Base-by-base conservation (phyloP, 2,888 invertebrate species). In the Agonum fuliginosum region DNA sequence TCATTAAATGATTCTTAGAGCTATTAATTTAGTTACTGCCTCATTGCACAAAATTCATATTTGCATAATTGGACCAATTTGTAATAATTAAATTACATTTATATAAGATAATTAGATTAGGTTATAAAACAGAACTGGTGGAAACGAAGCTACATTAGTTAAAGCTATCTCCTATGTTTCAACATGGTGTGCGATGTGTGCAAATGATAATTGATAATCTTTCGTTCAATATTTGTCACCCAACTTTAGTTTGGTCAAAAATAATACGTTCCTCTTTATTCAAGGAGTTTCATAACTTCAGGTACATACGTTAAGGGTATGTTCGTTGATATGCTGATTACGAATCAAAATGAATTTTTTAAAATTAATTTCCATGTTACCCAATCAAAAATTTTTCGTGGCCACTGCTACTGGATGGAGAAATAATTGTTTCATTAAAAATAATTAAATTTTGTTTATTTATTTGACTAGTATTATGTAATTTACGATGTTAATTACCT, bases 81-180 rank as follows among this genome's bases (percentile, higher is more conserved):
- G 37, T 37, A 10, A 37, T 37, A 37, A 37, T 37, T 10, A 37
- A 37, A 37, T 37, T 37, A 37, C 37, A 37, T 37, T n/a, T 10
- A 37, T 37, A 37, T 37, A n/a, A 37, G 37, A 37, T 37, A 37
- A 37, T 37, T 37, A 37, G 37, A 37, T 37, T 37, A 37, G 37
- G 37, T 37, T n/a, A 37, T 37, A 37, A 37, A 37, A 37, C 12
- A 37, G 37, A 37, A 37, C 37, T 37, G 37, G 37, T 37, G 37
- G 37, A 37, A 37, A 37, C 37, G 37, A n/a, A 37, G 37, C 37
- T 0, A n/a, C 10, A 37, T 37, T 10, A 37, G n/a, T 37, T 37
- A 4, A 37, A 10, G 37, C 37, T 37, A 37, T 37, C n/a, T 37
- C 37, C 37, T n/a, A n/a, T n/a, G 37, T 37, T 37, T 37, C 37